Evolutionary conservation across 92 coral and sea anemone genomes (phyloP), one percentile per base, ranked within the genome.

Genomic region (Desmophyllum pertusum): DNA sequence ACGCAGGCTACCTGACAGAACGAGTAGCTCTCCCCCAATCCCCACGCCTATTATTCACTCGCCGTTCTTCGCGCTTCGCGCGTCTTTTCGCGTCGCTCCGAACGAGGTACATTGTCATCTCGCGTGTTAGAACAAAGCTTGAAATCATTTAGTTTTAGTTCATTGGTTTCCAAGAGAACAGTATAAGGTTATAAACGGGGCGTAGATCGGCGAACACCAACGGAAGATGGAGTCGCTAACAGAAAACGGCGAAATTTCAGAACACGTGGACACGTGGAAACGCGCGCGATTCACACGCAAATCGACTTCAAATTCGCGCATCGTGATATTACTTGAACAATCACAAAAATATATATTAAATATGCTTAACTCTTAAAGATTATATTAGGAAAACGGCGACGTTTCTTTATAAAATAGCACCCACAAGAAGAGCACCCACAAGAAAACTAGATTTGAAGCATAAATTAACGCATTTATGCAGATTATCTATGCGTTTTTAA

Each of bases 201-300:
- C 15, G 30, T 25, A 8, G 2, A 27, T 10, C 33, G 27, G 13
- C 65, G 17, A 59, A 2, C 65, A 48, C 21, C 53, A 21, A 48
- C 53, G 19, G 17, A 45, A n/a, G n/a, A 43, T 43, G 48, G 10
- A 43, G 7, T 14, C 4, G 48, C n/a, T n/a, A n/a, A n/a, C n/a
- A n/a, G n/a, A n/a, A n/a, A 2, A 43, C 53, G 13, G 53, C 48
- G 11, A 45, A 45, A 14, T 18, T 51, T 57, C 31, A 6, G 64
- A n/a, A 8, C 64, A 8, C 11, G 64, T 57, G 64, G 64, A 57
- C 33, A 1, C 29, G 62, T 19, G 62, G 6, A 48, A 48, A 8
- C 65, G 65, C 65, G 65, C 33, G 29, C 62, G 62, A 55, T 25
- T 59, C 65, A 7, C 65, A 7, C 65, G 65, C 65, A 59, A 59